Evolutionary conservation across 2,113 vertebrate genomes (phyloP), one percentile per base, ranked within the genome.

Genomic region (Dicerorhinus sumatrensis): DNA sequence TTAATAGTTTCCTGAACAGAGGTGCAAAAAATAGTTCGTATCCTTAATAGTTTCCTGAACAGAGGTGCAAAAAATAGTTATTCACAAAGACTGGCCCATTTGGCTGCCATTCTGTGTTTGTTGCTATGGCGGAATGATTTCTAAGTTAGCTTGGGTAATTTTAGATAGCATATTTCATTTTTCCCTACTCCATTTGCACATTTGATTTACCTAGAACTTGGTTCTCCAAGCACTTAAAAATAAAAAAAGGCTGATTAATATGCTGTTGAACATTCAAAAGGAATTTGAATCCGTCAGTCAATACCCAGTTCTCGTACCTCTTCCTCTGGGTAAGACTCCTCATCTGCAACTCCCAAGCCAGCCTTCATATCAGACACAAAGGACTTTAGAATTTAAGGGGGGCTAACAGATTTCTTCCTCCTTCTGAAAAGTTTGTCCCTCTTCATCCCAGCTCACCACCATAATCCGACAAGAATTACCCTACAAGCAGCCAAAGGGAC

Each of bases 111-210:
- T 90, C 9, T 89, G 3, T 67, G 69, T 75, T 73, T 96, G 48
- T n/a, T 89, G 39, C 62, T 42, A 42, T 17, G n/a, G 23, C 20
- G 70, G 67, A 94, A 84, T 20, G 31, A 14, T n/a, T 94, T 86
- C 56, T 88, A 42, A 36, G 36, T 69, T 93, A 91, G 17, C 12
- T 4, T 51, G 27, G 17, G 25, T 69, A 75, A 73, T 58, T 92
- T 85, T 94, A 89, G 23, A 62, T 1, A 63, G 48, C 27, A 39
- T 36, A 63, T 56, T 92, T 85, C 39, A 56, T 33, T 96, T 96
- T 80, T 21, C 5, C 39, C 7, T n/a, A 17, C 6, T 20, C 27
- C 25, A 42, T n/a, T 5, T 70, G 29, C 54, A 67, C 27, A 72
- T 58, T 48, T 86, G n/a, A 65, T 58, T 76, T 97, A 58, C 70